These are phyloP conservation scores for Proteles cristata DNA, from an alignment of 2,113 vertebrate genomes.

Conservation along the genomic window DNA sequence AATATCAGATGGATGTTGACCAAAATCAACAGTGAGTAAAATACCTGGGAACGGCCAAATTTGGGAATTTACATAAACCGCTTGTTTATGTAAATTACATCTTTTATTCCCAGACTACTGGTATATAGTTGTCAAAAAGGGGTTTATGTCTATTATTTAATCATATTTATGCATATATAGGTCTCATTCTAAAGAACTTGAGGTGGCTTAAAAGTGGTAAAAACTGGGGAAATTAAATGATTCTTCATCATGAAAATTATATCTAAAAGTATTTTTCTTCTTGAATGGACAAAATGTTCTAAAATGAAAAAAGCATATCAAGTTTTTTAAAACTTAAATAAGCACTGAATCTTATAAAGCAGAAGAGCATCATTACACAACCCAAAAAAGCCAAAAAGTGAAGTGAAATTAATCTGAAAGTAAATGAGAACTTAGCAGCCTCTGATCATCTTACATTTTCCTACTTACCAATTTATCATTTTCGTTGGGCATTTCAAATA, in stretches of 20 bases:
- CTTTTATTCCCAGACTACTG: neutral
- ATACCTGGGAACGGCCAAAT: neutral
- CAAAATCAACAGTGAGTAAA: constrained; percentile 48
- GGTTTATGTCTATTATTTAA: neutral
- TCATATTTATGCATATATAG: neutral
- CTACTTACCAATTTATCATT: constrained; percentile 97
- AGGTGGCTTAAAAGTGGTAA: neutral
- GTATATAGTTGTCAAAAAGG: neutral
- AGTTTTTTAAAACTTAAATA: neutral
- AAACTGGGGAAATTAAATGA: neutral
- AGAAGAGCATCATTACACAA: neutral
- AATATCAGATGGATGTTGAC: constrained; percentile 36
- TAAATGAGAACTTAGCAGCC: neutral
- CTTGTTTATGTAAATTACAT: neutral
- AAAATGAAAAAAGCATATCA: neutral
- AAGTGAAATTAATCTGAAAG: constrained; percentile 7
- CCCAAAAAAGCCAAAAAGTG: neutral
- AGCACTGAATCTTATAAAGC: neutral
- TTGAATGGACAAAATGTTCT: constrained; percentile 20
- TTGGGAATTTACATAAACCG: neutral
- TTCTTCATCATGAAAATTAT: neutral
- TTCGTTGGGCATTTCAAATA: constrained; percentile 98
- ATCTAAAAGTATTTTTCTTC: constrained; percentile 10
- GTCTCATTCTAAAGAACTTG: neutral
- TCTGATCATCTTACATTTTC: constrained; percentile 34